These are phyloP conservation scores for Mesocentrotus franciscanus DNA, from an alignment of 53 echinoderm and acorn worm genomes.

Conservation along the genomic window DNA sequence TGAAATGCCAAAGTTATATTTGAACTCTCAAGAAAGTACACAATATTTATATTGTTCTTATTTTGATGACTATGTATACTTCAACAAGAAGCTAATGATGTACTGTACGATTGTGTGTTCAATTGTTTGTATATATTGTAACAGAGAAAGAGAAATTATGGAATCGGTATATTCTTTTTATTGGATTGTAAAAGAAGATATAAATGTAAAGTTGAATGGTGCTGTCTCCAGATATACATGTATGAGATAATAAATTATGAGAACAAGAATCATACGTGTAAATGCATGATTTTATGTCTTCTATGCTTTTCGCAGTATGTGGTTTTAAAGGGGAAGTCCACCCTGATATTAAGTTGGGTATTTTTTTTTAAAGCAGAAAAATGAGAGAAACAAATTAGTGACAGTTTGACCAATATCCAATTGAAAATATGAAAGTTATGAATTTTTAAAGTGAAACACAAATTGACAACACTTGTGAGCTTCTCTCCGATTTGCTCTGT, in stretches of 20 bases:
- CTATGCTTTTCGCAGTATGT: neutral
- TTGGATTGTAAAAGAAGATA: neutral
- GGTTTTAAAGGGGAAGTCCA: neutral
- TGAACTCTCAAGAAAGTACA: neutral
- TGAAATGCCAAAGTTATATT: neutral
- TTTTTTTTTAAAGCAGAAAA: no score
- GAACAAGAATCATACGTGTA: neutral
- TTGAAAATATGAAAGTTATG: no score
- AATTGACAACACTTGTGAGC: no score
- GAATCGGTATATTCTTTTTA: neutral
- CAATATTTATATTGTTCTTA: slow-evolving; percentile 8
- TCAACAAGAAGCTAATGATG: neutral
- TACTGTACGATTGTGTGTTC: neutral
- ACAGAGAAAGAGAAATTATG: neutral
- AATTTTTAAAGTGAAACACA: no score
- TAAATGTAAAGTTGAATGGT: slow-evolving; percentile 21
- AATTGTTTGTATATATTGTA: slow-evolving; percentile 42
- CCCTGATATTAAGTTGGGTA: no score
- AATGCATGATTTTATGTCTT: neutral
- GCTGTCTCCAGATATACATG: slow-evolving; percentile 7
- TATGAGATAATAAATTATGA: slow-evolving; percentile 42
- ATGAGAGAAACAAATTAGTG: no score
- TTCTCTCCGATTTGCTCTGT: no score
- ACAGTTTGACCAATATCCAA: no score
- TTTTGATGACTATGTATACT: neutral